A percentile compares a stretch with the other conserved stretches of the same genome.
Conservation (phyloP, 2,113 vertebrate species). For the Holacanthus passer region DNA sequence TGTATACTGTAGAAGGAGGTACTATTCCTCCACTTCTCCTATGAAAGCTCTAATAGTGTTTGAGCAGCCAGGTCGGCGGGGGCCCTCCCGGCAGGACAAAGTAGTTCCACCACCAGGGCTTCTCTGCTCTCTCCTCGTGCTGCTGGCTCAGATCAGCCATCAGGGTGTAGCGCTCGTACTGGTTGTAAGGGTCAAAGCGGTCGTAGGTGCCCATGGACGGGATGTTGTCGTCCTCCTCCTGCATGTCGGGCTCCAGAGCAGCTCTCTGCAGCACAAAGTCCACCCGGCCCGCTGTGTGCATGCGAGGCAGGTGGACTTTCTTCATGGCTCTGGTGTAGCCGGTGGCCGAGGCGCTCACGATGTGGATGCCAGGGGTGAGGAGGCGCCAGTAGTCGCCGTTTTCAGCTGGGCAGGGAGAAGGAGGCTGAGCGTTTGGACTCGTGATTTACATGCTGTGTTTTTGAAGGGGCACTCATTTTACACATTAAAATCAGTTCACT, state of each 20-base stretch:
- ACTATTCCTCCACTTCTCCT: background rate
- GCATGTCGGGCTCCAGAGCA: slow-evolving; percentile 46
- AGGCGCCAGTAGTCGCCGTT: slow-evolving; percentile 95
- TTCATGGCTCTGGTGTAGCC: slow-evolving; percentile 90
- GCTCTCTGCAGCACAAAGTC: slow-evolving; percentile 89
- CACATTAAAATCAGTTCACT: no score
- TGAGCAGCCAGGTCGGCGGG: slow-evolving; percentile 92
- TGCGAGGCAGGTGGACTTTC: slow-evolving; percentile 88
- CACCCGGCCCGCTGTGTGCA: slow-evolving; percentile 89
- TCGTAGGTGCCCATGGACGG: slow-evolving; percentile 59
- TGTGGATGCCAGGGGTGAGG: slow-evolving; percentile 87
- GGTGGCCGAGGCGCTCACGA: slow-evolving; percentile 87
- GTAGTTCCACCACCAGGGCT: slow-evolving; percentile 98
- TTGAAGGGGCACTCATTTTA: background rate
- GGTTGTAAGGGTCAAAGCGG: slow-evolving; percentile 83
- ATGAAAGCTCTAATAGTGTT: slow-evolving; percentile 74
- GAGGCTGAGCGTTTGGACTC: background rate
- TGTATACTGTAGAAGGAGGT: background rate
- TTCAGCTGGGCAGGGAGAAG: slow-evolving; percentile 81
- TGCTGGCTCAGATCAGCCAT: slow-evolving; percentile 15
- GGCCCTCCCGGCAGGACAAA: slow-evolving; percentile 85
- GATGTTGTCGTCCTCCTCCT: slow-evolving; percentile 56
- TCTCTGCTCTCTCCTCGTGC: slow-evolving; percentile 79
- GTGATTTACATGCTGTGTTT: background rate
- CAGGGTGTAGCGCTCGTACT: slow-evolving; percentile 80